A percentile compares a stretch with the other conserved stretches of the same genome.
Conservation (phyloP, 2,888 invertebrate genomes). For the Gastrophysa polygoni region DNA sequence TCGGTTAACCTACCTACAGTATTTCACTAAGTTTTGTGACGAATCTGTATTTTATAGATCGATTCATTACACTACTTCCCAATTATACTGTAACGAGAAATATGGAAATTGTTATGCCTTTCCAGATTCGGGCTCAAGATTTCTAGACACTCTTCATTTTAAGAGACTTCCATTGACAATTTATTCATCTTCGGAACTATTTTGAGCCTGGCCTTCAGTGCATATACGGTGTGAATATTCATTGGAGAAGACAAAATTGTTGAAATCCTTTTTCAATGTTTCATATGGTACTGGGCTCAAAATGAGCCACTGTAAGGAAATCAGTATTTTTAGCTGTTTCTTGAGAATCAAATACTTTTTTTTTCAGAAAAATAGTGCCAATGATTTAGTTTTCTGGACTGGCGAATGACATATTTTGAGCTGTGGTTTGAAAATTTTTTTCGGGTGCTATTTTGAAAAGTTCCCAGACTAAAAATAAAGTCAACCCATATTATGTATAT, state of each 20-base stretch:
- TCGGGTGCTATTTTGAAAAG: slow-evolving; percentile 4
- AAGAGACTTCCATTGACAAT: slow-evolving; percentile 48
- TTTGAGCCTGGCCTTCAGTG: background rate
- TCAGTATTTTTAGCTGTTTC: background rate
- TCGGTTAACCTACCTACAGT: too few species aligned
- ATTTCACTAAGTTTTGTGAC: too few species aligned
- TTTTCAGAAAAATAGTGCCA: slow-evolving; percentile 21
- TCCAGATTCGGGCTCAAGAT: too few species aligned
- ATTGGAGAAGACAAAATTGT: too few species aligned
- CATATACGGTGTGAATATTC: background rate
- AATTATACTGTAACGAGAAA: too few species aligned
- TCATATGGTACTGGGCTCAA: too few species aligned
- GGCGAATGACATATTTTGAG: slow-evolving; percentile 14
- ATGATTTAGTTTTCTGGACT: slow-evolving; percentile 21
- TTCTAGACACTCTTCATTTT: too few species aligned
- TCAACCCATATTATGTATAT: slow-evolving; percentile 37
- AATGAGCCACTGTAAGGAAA: background rate
- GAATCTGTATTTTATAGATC: too few species aligned
- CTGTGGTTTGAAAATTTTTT: slow-evolving; percentile 4
- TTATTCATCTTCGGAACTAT: slow-evolving; percentile 15
- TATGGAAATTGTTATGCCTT: too few species aligned
- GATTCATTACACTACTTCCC: too few species aligned
- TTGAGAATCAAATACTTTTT: too few species aligned
- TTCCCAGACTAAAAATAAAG: slow-evolving; percentile 30
- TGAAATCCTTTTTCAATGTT: too few species aligned